Evolutionary conservation across 2,888 invertebrate genomes (phyloP), one percentile per base, ranked within the genome.

Genomic region (Antheraea assamensis): DNA sequence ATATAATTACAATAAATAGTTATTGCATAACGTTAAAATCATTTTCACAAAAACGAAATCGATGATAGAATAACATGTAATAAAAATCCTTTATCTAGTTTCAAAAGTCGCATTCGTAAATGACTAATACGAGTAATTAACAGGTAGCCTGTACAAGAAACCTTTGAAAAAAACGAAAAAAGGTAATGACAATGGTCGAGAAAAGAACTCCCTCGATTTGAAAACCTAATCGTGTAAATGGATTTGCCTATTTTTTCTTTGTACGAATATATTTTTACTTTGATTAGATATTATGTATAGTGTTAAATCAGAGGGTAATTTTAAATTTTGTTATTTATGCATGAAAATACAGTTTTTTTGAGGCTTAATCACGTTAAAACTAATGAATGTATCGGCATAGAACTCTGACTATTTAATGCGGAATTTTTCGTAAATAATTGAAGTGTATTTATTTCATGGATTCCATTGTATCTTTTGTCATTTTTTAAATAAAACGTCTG

Each of bases 81-180:
- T 52, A 71, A 27, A 55, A n/a, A 21, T 49, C 31, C 27, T 70
- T 42, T 47, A 10, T 17, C 30, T 27, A 49, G 8, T 49, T 71
- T 30, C 24, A 30, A n/a, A 71, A 27, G 15, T 52, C 30, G 30
- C 27, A 2, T 19, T 19, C 10, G 8, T 24, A 30, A 71, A 52
- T 71, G 3, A 27, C 49, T 27, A 61, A 61, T 61, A 27, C 49
- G 15, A 61, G 27, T 61, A 30, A 71, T 71, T 71, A 71, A 71
- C 47, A 17, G 21, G 19, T 8, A 52, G 30, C 21, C 30, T 47
- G 21, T 30, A 21, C 10, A 71, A 49, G 52, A 52, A 27, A 27
- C 52, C 49, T 49, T 71, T 71, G 19, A n/a, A 52, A 71, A 71
- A 71, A 71, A 27, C 52, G 15, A 27, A 61, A 52, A 24, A 30